Base-by-base conservation (phyloP, 2,797 vertebrate genomes). In the Syngnathus rostellatus region DNA sequence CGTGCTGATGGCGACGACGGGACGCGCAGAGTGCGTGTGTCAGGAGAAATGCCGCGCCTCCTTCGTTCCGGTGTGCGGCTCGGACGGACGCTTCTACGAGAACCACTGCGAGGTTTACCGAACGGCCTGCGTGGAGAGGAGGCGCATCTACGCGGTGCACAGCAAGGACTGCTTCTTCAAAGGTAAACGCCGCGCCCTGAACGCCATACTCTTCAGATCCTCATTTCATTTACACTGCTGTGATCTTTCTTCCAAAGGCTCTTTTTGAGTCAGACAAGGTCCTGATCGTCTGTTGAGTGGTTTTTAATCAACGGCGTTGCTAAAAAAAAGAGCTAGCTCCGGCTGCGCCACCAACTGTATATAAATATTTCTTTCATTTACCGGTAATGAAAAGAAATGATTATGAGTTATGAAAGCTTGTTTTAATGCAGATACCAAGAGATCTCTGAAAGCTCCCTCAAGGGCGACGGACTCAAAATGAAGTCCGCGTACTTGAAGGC, bases 121-220 rank as follows among this genome's bases (percentile, higher is more conserved):
- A 45, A 88, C 93, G 0, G 93, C 95, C 0, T 98, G 96, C 68
- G 87, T 95, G 83, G 90, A 93, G 87, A 88, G 86, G 72, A 93
- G 89, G 76, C 91, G 89, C 66, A 92, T 97, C 81, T 89, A 91
- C 62, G 87, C 92, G 41, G 80, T 92, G 41, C 94, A 92, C 88
- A 94, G 91, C 92, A 96, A 95, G 85, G 94, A 94, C 83, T 98
- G 96, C 70, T 97, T 98, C 91, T 95, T 98, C 85, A 94, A 90
- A 98, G 96, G 96, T 98, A 93, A 41, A 0, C 0, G 16, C 10
- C 8, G 62, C 14, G 46, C 40, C 38, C 17, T 7, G 6, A 8
- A n/a, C 19, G 31, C 31, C 31, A 31, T 31, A 31, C 31, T 31
- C 31, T 31, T 31, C 31, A 31, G 31, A 31, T 31, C 31, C 31